These are phyloP conservation scores for Burhinus bistriatus DNA, from an alignment of 2,113 vertebrate genomes.

Conservation along the genomic window DNA sequence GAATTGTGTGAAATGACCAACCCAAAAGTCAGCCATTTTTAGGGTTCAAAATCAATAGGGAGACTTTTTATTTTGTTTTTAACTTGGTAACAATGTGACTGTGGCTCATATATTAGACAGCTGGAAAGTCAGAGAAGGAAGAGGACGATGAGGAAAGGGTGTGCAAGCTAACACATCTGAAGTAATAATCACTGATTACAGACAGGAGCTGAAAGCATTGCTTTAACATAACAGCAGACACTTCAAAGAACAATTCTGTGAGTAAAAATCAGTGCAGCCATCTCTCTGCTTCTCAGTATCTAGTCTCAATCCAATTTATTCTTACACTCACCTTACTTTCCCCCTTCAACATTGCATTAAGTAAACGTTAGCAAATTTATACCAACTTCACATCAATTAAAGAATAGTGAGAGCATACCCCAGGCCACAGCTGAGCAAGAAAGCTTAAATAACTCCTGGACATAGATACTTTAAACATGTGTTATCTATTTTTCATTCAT, in stretches of 20 bases:
- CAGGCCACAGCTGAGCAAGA: background rate
- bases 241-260: background rate
- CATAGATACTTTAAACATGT: background rate
- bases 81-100: background rate
- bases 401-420: background rate
- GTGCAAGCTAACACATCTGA: background rate
- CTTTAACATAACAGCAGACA: background rate
- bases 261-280: background rate
- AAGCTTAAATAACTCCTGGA: background rate
- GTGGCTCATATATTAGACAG: background rate
- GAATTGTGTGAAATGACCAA: background rate
- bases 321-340: background rate
- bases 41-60: background rate
- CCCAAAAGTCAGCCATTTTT: background rate
- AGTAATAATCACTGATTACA: background rate
- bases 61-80: background rate
- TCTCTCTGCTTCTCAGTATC: background rate
- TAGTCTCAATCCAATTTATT: background rate
- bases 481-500: background rate
- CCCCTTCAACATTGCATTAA: background rate
- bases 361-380: background rate
- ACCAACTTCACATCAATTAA: background rate
- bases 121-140: background rate
- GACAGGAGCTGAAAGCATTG: background rate
- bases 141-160: background rate